phyloP scores from a whole-genome alignment of 2,113 vertebrate species.

The Epinephelus fuscoguttatus region DNA sequence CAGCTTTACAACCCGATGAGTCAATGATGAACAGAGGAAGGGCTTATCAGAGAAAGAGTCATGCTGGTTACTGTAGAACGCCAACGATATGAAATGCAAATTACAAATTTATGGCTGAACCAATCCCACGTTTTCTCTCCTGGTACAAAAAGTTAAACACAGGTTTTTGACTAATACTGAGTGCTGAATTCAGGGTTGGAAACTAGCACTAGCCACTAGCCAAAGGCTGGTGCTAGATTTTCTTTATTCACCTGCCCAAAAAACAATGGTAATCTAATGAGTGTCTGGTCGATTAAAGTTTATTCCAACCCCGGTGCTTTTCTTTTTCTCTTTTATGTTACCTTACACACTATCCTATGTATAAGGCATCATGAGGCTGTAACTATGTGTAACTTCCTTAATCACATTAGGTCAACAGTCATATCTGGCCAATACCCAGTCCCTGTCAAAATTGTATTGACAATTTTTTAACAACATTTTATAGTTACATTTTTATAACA shows the following conservation, averaged over 20 bases:
- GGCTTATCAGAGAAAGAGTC: background rate
- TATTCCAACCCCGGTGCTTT: too few species aligned
- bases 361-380: too few species aligned
- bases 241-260: too few species aligned
- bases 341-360: background rate
- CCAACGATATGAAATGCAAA: background rate
- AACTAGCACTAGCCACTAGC: too few species aligned
- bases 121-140: background rate
- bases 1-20: slow-evolving; percentile 20
- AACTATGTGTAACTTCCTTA: background rate
- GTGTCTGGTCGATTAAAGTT: too few species aligned
- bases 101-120: background rate
- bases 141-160: background rate
- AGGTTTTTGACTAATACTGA: background rate
- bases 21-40: background rate
- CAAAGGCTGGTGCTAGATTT: too few species aligned
- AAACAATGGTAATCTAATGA: too few species aligned
- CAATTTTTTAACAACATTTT: background rate
- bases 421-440: background rate
- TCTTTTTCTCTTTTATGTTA: background rate
- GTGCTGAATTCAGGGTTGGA: too few species aligned
- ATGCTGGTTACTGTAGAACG: background rate
- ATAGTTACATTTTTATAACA: background rate
- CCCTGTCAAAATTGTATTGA: background rate
- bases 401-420: background rate